Conservation (phyloP, 2,113 vertebrate species). For the Corythoichthys haematopterus region DNA sequence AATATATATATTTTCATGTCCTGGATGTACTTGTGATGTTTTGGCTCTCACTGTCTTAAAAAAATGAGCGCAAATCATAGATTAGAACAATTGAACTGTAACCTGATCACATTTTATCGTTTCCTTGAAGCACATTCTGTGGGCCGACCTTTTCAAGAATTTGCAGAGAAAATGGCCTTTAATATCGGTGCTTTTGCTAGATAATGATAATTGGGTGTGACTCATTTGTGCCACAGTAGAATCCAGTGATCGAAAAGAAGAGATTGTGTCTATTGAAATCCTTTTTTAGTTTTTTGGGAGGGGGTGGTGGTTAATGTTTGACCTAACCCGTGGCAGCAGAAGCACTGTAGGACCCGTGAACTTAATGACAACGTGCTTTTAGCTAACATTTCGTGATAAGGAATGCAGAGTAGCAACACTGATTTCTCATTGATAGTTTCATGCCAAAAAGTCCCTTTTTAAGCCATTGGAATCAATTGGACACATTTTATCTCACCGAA, state of each 20-base stretch:
- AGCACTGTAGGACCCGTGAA: conserved; percentile 38
- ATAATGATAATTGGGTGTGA: conserved; percentile 2
- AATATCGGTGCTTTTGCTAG: conserved; percentile 48
- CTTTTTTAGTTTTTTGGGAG: conserved; percentile 49
- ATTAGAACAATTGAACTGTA: conserved; percentile 49
- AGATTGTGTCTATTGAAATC: conserved; percentile 10
- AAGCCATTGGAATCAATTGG: conserved; percentile 31
- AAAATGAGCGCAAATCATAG: conserved; percentile 56
- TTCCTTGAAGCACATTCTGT: conserved; percentile 56
- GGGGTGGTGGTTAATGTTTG: conserved; percentile 43
- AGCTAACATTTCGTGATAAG: conserved; percentile 38
- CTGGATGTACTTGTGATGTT: conserved; percentile 76
- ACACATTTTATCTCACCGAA: conserved; percentile 41
- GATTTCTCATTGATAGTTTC: conserved; percentile 36
- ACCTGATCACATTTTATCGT: conserved; percentile 11
- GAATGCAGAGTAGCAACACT: conserved; percentile 38
- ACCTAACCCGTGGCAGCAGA: conserved; percentile 51
- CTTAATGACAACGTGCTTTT: conserved; percentile 42
- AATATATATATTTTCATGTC: conserved; percentile 78
- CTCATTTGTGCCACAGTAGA: conserved; percentile 38
- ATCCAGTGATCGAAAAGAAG: conserved; percentile 30
- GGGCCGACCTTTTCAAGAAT: conserved; percentile 50
- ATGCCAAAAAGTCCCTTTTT: conserved; percentile 40
- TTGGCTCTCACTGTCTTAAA: conserved; percentile 74
- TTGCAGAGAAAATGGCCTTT: conserved; percentile 51